These are phyloP conservation scores for Allochrocebus solatus DNA, from an alignment of 2,797 vertebrate species.

Conservation along the genomic window DNA sequence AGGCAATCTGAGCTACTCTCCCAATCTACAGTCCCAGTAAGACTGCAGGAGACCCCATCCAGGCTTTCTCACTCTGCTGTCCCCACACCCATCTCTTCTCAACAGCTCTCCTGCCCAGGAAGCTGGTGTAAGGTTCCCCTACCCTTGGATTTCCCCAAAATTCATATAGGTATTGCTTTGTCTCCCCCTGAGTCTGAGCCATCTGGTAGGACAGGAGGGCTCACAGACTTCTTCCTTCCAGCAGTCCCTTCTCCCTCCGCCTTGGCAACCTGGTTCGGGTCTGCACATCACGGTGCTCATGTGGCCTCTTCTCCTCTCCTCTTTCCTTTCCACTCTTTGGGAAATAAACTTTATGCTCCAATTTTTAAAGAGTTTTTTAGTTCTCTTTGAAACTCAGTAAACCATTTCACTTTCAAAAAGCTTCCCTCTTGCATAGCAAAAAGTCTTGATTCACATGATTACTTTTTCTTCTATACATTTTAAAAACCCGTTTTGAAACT, in stretches of 20 bases:
- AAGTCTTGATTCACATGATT: background rate
- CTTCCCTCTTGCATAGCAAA: background rate
- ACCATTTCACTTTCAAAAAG: background rate
- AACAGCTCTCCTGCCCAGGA: background rate
- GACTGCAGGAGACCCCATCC: background rate
- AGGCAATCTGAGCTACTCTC: background rate
- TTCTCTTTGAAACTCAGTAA: constrained; percentile 15
- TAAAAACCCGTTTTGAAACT: background rate
- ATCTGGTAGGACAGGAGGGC: background rate
- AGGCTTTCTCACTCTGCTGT: background rate
- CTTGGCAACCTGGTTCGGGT: background rate
- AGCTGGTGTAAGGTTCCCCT: background rate
- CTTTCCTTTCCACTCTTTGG: background rate
- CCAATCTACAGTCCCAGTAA: background rate
- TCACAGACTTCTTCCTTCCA: background rate
- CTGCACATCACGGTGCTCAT: background rate
- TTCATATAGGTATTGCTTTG: background rate
- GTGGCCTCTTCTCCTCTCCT: background rate
- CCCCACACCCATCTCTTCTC: background rate
- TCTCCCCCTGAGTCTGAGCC: background rate
- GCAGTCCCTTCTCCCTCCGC: background rate
- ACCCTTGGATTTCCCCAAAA: background rate
- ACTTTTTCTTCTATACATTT: background rate
- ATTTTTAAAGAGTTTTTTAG: background rate
- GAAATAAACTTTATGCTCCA: background rate